Conservation (phyloP, 2,113 vertebrate genomes). For the Promerops cafer region DNA sequence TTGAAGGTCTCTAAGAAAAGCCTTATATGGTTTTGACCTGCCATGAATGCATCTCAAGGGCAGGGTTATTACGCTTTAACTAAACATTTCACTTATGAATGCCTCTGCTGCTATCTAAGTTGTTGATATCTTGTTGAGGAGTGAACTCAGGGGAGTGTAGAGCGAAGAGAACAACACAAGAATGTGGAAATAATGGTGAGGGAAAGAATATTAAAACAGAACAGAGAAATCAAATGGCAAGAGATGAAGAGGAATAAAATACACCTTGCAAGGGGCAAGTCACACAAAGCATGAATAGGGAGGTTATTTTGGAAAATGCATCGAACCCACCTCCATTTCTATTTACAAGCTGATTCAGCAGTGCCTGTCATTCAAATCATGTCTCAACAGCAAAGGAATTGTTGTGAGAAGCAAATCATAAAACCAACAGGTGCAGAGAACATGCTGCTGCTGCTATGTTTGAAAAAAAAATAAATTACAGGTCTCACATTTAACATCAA, state of each 20-base stretch:
- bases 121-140: background rate
- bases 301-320: constrained; percentile 16
- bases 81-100: constrained; percentile 2
- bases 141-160: background rate
- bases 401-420: constrained; percentile 49
- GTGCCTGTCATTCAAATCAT: constrained; percentile 47
- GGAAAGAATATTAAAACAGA: background rate
- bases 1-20: background rate
- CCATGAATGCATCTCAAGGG: background rate
- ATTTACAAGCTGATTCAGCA: constrained; percentile 60
- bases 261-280: background rate
- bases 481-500: background rate
- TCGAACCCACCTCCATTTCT: background rate
- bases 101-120: background rate
- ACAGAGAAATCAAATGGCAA: background rate
- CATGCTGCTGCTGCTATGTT: constrained; percentile 13
- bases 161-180: background rate
- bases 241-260: background rate
- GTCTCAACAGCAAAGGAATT: constrained; percentile 57
- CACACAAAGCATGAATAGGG: background rate
- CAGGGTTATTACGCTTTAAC: background rate
- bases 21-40: background rate
- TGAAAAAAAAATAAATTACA: constrained; percentile 9
- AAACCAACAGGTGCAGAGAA: constrained; percentile 55
- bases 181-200: background rate